Conservation (phyloP, 2,888 invertebrate genomes). For the Trissolcus japonicus region DNA sequence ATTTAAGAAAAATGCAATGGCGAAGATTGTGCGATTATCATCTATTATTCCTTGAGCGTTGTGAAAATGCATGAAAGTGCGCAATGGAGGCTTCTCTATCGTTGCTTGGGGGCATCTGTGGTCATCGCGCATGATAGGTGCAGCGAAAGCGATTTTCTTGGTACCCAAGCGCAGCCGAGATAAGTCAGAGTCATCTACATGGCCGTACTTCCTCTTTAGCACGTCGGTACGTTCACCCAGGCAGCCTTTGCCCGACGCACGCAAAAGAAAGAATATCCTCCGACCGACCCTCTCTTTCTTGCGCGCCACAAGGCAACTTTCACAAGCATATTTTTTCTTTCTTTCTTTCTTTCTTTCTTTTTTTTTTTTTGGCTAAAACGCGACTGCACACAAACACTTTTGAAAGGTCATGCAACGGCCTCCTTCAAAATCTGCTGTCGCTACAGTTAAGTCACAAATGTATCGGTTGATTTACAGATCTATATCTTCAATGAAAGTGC, state of each 20-base stretch:
- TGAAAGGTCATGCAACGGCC: slow-evolving; percentile 68
- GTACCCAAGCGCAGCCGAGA: slow-evolving; percentile 43
- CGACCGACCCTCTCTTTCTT: slow-evolving; percentile 36
- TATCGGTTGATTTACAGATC: slow-evolving; percentile 10
- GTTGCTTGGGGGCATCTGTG: slow-evolving; percentile 59
- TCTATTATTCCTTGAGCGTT: slow-evolving; percentile 40
- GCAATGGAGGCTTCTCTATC: slow-evolving; percentile 51
- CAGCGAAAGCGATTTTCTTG: slow-evolving; percentile 65
- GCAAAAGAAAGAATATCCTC: slow-evolving; percentile 56
- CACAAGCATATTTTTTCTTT: slow-evolving; percentile 60
- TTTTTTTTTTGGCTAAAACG: slow-evolving; percentile 45
- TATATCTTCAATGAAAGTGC: no score
- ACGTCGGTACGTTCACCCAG: slow-evolving; percentile 52
- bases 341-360: slow-evolving; percentile 24
- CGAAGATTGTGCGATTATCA: slow-evolving; percentile 35
- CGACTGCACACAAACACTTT: slow-evolving; percentile 60
- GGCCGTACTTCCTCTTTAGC: slow-evolving; percentile 53
- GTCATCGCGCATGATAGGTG: slow-evolving; percentile 58
- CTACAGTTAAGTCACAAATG: slow-evolving; percentile 29
- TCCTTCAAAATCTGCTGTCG: slow-evolving; percentile 66
- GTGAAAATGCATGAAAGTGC: slow-evolving; percentile 51
- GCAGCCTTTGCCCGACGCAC: slow-evolving; percentile 54
- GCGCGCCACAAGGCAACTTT: slow-evolving; percentile 67
- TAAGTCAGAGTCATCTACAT: slow-evolving; percentile 52
- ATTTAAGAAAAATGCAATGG: slow-evolving; percentile 45